phyloP scores from a whole-genome alignment of 2,113 vertebrate species.

The Eretmochelys imbricata region DNA sequence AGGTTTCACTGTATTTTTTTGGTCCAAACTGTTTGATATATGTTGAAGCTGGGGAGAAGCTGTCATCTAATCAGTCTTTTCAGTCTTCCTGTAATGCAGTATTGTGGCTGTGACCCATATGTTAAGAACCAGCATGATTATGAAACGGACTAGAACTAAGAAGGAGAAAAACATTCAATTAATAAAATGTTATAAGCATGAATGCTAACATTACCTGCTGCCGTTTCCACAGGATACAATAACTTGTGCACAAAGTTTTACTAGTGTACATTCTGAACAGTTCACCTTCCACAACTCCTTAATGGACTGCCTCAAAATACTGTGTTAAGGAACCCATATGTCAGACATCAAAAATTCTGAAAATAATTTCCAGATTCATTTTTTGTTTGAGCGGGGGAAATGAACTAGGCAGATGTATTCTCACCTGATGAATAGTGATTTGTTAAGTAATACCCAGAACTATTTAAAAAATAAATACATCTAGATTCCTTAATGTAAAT shows the following conservation, averaged over 20 bases:
- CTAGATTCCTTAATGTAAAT: neutral
- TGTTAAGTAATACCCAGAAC: neutral
- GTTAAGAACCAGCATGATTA: constrained; percentile 88
- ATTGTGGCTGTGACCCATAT: constrained; percentile 89
- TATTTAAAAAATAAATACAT: neutral
- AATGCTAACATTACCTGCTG: neutral
- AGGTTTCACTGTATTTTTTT: neutral
- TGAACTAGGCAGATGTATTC: neutral
- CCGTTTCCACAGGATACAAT: neutral
- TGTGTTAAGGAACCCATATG: neutral
- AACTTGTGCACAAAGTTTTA: neutral
- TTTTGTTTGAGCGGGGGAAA: neutral
- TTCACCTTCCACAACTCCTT: neutral
- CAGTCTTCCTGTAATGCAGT: constrained; percentile 83
- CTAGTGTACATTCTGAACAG: neutral
- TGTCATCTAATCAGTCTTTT: constrained; percentile 79
- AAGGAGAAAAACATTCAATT: neutral
- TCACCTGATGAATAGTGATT: neutral
- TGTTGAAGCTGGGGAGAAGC: neutral
- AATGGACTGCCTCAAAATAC: neutral
- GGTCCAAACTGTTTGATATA: neutral
- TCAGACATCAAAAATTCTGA: neutral
- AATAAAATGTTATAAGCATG: neutral
- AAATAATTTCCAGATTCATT: neutral
- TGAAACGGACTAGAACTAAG: constrained; percentile 89